A percentile compares a stretch with the other conserved stretches of the same genome.
These are phyloP conservation scores for Arctopsyche grandis DNA, from an alignment of 1,140 invertebrate species.

Conservation along the genomic window DNA sequence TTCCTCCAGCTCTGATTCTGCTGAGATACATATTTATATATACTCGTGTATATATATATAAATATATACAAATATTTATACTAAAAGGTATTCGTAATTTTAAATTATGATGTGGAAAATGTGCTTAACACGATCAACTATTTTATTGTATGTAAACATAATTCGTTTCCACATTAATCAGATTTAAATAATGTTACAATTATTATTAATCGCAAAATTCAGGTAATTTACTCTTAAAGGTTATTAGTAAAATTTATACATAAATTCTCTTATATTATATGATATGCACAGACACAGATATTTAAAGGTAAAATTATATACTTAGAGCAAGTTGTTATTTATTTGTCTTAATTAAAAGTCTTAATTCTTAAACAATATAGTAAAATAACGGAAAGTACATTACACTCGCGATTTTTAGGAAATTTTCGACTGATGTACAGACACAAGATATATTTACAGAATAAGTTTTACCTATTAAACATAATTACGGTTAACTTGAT, in stretches of 20 bases:
- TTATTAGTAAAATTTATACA: conserved; percentile 66
- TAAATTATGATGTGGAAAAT: conserved; percentile 33
- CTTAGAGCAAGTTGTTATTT: conserved; percentile 68
- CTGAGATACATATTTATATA: conserved; percentile 26
- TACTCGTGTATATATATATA: not conserved
- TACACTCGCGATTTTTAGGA: conserved; percentile 65
- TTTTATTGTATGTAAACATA: conserved; percentile 17
- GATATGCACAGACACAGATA: conserved; percentile 61
- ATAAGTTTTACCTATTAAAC: conserved; percentile 68
- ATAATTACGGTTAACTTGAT: conserved; percentile 58
- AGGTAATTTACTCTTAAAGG: conserved; percentile 46
- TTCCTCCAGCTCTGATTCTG: conserved; percentile 36
- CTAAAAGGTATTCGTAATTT: conserved; percentile 35
- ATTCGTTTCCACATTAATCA: conserved; percentile 26
- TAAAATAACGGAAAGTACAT: conserved; percentile 67
- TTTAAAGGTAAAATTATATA: conserved; percentile 65
- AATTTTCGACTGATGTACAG: conserved; percentile 68
- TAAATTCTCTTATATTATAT: conserved; percentile 64
- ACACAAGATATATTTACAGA: conserved; percentile 62
- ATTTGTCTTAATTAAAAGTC: conserved; percentile 67
- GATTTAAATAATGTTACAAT: conserved; percentile 38
- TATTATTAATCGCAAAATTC: conserved; percentile 42
- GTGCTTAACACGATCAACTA: conserved; percentile 27
- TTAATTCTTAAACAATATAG: conserved; percentile 66
- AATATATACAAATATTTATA: conserved; percentile 1